Base-by-base conservation (phyloP, 2,797 vertebrate genomes). In the Poeciliopsis gracilis region DNA sequence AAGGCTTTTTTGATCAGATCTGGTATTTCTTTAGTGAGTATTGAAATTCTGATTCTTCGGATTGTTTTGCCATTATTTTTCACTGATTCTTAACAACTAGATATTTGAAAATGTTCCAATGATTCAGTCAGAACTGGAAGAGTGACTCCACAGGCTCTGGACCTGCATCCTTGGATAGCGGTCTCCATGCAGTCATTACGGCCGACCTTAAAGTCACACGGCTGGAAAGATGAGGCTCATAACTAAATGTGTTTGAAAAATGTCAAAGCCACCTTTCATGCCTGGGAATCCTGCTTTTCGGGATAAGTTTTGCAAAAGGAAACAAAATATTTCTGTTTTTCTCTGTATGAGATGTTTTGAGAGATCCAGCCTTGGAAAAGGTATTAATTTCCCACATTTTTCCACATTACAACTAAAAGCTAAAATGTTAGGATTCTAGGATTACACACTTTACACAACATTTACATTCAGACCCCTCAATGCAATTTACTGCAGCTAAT, bases 1-100 rank as follows among this genome's bases (percentile, higher is more conserved):
- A 73, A 47, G 28, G 45, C 79, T 77, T 63, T 51, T 81, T 73
- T 80, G 79, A 91, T 84, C 82, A 72, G 33, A 49, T 10, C 16
- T 47, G 23, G 15, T 46, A 6, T 7, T 78, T 70, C 33, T 63
- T 77, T 80, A 43, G 81, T 55, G 76, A 63, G 70, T 20, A 23
- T 11, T 45, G 36, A 80, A 73, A 79, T 75, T 41, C 55, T 59
- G 77, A 73, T 55, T 83, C 61, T 71, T 77, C 20, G 23, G 45
- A 28, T 69, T 45, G 1, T 7, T 36, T 61, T 67, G 51, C 69
- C 63, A 55, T 81, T 86, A 74, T 57, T 73, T 47, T 57, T 59
- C 73, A 59, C 11, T 57, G 25, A 57, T 57, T 57, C 53, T 5
- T 57, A 57, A 57, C 53, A n/a, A n/a, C 11, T n/a, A n/a, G 23